Percentiles rank a stretch among this genome's conserved stretches.
phyloP scores from a whole-genome alignment of 2,888 invertebrate genomes.

The Stegophylla sp. region DNA sequence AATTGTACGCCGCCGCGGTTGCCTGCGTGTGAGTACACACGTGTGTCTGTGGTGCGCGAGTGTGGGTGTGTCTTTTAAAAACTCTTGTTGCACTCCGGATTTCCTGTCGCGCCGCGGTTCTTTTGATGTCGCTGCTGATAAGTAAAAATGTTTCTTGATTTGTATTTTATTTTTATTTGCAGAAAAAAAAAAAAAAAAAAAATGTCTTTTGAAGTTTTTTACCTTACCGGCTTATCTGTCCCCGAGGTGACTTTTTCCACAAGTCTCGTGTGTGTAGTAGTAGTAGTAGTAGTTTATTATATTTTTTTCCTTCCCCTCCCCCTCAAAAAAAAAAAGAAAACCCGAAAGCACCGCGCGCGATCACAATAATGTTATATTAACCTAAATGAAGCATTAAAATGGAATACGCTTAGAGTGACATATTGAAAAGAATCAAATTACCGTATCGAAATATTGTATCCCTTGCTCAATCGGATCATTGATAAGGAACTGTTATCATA shows the following conservation, averaged over 20 bases:
- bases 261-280: too few relatives aligned
- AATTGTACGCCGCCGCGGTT: constrained; percentile 23
- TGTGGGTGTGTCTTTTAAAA: constrained; percentile 9
- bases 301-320: too few relatives aligned
- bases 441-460: too few relatives aligned
- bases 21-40: background rate
- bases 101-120: background rate
- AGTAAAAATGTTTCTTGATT: constrained; percentile 9
- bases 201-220: background rate
- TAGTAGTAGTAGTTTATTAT: too few relatives aligned
- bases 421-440: too few relatives aligned
- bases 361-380: background rate
- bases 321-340: too few relatives aligned
- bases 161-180: background rate
- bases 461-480: too few relatives aligned
- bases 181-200: too few relatives aligned
- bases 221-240: background rate
- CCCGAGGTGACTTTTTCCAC: background rate
- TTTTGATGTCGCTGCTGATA: constrained; percentile 17
- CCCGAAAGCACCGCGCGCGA: too few relatives aligned
- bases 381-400: too few relatives aligned
- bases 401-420: too few relatives aligned
- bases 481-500: too few relatives aligned
- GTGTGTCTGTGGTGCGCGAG: background rate
- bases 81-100: background rate